Evolutionary conservation across 2,113 vertebrate genomes (phyloP).

Genomic region (Ctenodactylus gundi): DNA sequence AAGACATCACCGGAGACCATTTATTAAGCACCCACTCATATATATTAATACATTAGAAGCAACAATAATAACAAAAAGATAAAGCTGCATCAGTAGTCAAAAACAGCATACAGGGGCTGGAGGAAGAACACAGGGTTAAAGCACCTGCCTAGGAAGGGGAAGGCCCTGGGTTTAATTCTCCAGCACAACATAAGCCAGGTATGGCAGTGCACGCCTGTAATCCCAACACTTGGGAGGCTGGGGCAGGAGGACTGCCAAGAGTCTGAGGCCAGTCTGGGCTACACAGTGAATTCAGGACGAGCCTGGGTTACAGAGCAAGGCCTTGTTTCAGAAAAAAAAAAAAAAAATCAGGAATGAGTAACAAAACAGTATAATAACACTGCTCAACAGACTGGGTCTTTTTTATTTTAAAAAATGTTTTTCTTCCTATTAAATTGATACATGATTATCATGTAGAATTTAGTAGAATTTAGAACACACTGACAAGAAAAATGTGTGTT

Average conservation of each 20-base stretch:
- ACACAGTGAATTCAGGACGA: too few species aligned
- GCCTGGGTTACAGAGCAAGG: too few species aligned
- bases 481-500: neutral
- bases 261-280: too few species aligned
- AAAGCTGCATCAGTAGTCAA: neutral
- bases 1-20: neutral
- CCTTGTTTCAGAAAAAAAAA: too few species aligned
- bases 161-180: too few species aligned
- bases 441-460: neutral
- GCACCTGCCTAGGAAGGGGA: too few species aligned
- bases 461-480: neutral
- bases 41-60: neutral
- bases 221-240: too few species aligned
- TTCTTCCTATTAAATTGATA: constrained; percentile 31
- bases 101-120: too few species aligned
- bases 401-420: neutral
- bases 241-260: too few species aligned
- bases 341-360: neutral
- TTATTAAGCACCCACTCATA: neutral
- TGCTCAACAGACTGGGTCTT: neutral
- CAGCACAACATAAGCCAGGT: too few species aligned
- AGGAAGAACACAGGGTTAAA: too few species aligned
- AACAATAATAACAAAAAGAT: neutral
- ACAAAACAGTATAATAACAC: neutral
- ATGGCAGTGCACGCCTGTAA: too few species aligned